Percentiles rank a stretch among this genome's conserved stretches.
Evolutionary conservation across 1,140 invertebrate genomes (phyloP).

Genomic region (Drosophila trapezifrons): DNA sequence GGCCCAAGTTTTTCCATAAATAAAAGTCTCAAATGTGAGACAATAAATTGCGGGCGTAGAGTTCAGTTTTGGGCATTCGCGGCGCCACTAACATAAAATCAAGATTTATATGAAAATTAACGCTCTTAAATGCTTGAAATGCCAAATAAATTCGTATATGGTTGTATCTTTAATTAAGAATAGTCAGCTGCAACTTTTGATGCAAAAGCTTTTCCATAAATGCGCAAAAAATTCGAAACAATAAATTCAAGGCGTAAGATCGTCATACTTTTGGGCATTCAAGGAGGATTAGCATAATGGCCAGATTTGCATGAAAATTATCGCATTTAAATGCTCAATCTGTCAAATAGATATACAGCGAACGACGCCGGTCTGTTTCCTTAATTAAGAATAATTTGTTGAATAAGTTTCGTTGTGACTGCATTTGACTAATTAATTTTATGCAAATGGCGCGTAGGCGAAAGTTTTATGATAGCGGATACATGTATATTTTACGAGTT

Average conservation of each 20-base stretch:
- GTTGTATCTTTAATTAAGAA: constrained; percentile 14
- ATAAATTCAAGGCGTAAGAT: constrained; percentile 26
- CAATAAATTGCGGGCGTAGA: constrained; percentile 13
- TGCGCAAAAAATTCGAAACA: constrained; percentile 42
- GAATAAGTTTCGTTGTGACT: constrained; percentile 30
- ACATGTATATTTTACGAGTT: constrained; percentile 37
- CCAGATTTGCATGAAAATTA: constrained; percentile 23
- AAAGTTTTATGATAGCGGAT: constrained; percentile 48
- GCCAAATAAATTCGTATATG: constrained; percentile 15
- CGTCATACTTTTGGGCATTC: constrained; percentile 16
- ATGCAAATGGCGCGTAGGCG: constrained; percentile 50
- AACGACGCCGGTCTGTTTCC: constrained; percentile 1
- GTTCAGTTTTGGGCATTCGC: constrained; percentile 12
- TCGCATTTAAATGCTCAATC: constrained; percentile 28
- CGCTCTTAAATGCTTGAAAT: constrained; percentile 36
- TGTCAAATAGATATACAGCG: constrained; percentile 21
- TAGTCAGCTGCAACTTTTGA: constrained; percentile 13
- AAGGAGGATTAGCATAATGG: constrained; percentile 22
- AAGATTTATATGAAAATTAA: constrained; percentile 53
- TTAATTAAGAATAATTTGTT: constrained; percentile 69
- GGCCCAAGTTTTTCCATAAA: constrained; percentile 6
- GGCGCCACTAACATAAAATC: constrained; percentile 36
- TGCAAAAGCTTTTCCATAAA: constrained; percentile 45
- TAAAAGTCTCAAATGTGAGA: constrained; percentile 9
- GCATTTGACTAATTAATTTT: constrained; percentile 57